Evolutionary conservation across 1,140 invertebrate species (phyloP), one percentile per base, ranked within the genome.

Genomic region (Scaptomyza montana): DNA sequence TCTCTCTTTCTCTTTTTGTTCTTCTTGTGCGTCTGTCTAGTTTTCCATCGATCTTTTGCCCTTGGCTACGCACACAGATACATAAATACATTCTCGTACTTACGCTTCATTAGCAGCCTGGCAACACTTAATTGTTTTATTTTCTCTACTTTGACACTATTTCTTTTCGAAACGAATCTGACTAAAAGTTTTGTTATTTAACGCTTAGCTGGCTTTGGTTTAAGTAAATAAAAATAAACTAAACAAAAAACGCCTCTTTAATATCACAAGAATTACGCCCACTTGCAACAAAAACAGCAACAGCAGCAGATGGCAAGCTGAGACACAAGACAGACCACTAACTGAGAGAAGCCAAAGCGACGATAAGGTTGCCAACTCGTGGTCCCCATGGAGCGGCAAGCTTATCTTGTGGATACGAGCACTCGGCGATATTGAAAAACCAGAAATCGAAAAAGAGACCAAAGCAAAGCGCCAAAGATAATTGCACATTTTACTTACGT

Each of bases 401-500:
- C 54, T 72, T 72, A 72, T 72, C 69, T 60, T 54, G 41, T 10
- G 21, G 21, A 4, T 25, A 2, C 21, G 21, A 25, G 43, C 4
- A 19, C 7, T 21, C 30, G 19, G 19, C 51, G 62, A 64, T 51
- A 51, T 39, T 33, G 45, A 59, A 60, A 57, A 66, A 36, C 28
- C 46, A 56, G 64, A 69, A 61, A 73, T 63, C 53, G 9, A 19
- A 47, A 55, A 56, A 55, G 28, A 43, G 62, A 66, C 49, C 53
- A 25, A 25, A 25, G 21, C 21, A 25, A 25, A 25, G 21, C 21
- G 21, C 47, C 39, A 59, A 54, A 39, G 53, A 71, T 87, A 78
- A 87, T 70, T 65, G 54, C 66, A 62, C 50, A 57, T 51, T 76
- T 78, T 87, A 87, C 82, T 87, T 87, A 87, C 82, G 50, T 61